A percentile compares a stretch with the other conserved stretches of the same genome.
Evolutionary conservation across 2,888 invertebrate species (phyloP).

Genomic region (Scaptomyza tumidula): DNA sequence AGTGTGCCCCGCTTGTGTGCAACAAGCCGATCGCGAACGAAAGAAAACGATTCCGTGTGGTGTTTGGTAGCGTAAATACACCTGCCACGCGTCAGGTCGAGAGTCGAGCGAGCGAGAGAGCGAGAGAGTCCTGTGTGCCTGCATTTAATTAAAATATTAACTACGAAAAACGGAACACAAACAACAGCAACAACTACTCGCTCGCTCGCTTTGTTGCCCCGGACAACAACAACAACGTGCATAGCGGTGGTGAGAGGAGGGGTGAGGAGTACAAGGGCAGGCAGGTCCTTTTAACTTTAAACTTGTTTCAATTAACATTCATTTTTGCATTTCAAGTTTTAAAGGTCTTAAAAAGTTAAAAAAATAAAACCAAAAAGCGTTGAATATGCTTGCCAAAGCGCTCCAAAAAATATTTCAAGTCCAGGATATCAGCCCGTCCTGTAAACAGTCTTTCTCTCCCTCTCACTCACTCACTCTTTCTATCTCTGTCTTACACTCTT

Average conservation of each 20-base stretch:
- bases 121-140: slow-evolving; percentile 53
- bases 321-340: slow-evolving; percentile 75
- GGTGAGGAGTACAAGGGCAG: slow-evolving; percentile 6
- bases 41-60: slow-evolving; percentile 54
- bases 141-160: slow-evolving; percentile 83
- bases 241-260: background rate
- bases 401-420: slow-evolving; percentile 21
- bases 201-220: slow-evolving; percentile 43
- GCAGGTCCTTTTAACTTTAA: slow-evolving; percentile 58
- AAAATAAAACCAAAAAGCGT: slow-evolving; percentile 54
- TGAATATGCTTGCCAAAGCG: slow-evolving; percentile 16
- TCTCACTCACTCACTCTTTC: background rate
- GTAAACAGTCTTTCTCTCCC: background rate
- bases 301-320: slow-evolving; percentile 77
- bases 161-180: slow-evolving; percentile 63
- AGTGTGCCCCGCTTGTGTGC: slow-evolving; percentile 51
- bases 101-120: slow-evolving; percentile 28
- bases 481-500: background rate
- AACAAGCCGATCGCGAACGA: slow-evolving; percentile 25
- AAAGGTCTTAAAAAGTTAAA: slow-evolving; percentile 1
- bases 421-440: slow-evolving; percentile 58
- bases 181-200: slow-evolving; percentile 22
- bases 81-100: slow-evolving; percentile 82
- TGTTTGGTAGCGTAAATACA: slow-evolving; percentile 79
- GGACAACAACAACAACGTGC: slow-evolving; percentile 7